Conservation (phyloP, 2,888 invertebrate genomes). For the Amphiduros pacificus region DNA sequence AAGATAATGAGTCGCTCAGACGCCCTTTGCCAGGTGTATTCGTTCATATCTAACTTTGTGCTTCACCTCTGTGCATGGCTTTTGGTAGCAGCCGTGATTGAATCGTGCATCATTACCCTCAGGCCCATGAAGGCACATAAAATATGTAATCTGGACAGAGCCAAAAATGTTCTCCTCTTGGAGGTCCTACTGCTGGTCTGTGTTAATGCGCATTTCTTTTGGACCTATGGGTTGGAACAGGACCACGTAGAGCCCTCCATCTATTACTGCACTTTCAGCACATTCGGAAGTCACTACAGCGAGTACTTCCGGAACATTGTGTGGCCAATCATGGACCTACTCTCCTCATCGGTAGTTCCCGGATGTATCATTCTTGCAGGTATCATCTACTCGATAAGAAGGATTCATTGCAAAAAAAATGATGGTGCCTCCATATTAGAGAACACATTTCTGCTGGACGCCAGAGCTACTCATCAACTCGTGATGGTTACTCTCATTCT, state of each 20-base stretch:
- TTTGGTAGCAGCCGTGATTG: constrained; percentile 45
- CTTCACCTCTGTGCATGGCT: constrained; percentile 50
- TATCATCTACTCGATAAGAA: constrained; percentile 30
- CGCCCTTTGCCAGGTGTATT: constrained; percentile 30
- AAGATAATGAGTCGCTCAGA: constrained; percentile 9
- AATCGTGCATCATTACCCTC: constrained; percentile 41
- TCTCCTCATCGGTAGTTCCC: constrained; percentile 44
- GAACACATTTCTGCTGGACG: constrained; percentile 32
- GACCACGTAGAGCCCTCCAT: not conserved
- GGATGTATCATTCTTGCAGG: constrained; percentile 35
- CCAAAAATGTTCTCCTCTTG: constrained; percentile 46
- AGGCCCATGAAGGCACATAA: constrained; percentile 40
- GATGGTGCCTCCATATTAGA: constrained; percentile 23
- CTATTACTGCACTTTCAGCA: constrained; percentile 25
- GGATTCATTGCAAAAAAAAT: not conserved
- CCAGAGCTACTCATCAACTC: constrained; percentile 27
- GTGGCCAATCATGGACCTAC: constrained; percentile 46
- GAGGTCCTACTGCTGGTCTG: constrained; percentile 49
- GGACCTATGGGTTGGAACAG: constrained; percentile 46
- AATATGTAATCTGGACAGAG: constrained; percentile 49
- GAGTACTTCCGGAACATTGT: constrained; percentile 40
- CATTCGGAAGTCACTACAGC: constrained; percentile 19
- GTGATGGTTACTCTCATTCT: constrained; percentile 27
- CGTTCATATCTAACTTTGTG: constrained; percentile 45
- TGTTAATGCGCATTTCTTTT: constrained; percentile 56